These are phyloP conservation scores for Musca domestica DNA, from an alignment of 1,140 invertebrate genomes.

Conservation along the genomic window DNA sequence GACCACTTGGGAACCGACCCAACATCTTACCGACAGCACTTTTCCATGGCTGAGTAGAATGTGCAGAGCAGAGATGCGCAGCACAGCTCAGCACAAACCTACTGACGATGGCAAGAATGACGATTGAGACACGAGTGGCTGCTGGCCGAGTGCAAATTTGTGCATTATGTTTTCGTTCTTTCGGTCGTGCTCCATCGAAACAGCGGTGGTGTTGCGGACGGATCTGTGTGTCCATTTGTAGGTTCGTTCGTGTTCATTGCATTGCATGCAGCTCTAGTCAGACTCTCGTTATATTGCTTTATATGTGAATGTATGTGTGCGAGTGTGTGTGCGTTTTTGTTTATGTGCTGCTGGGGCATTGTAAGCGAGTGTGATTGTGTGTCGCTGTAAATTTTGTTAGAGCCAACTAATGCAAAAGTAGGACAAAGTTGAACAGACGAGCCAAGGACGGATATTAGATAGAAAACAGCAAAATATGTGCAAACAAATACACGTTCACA, in stretches of 20 bases:
- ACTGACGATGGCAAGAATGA: no score
- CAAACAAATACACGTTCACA: conserved; percentile 27
- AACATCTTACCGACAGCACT: no score
- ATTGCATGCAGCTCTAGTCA: neutral
- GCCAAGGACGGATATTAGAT: conserved; percentile 55
- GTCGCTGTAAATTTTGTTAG: conserved; percentile 28
- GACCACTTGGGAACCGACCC: no score
- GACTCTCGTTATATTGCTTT: neutral
- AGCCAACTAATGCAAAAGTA: conserved; percentile 54
- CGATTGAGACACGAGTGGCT: no score
- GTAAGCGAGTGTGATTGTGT: conserved; percentile 22
- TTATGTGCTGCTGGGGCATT: conserved; percentile 4
- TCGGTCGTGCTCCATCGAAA: no score
- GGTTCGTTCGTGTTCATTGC: neutral
- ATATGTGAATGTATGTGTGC: neutral
- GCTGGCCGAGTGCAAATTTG: no score
- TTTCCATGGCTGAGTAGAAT: no score
- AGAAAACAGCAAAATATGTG: conserved; percentile 28
- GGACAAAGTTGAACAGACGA: conserved; percentile 56
- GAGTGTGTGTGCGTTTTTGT: neutral
- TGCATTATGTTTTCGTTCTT: no score
- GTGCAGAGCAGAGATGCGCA: no score
- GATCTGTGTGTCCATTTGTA: neutral
- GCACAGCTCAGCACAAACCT: no score
- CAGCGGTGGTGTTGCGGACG: no score